Percentiles rank a stretch among this genome's conserved stretches.
These are phyloP conservation scores for Stomatorhinus walkeri DNA, from an alignment of 2,797 vertebrate species.

Conservation along the genomic window DNA sequence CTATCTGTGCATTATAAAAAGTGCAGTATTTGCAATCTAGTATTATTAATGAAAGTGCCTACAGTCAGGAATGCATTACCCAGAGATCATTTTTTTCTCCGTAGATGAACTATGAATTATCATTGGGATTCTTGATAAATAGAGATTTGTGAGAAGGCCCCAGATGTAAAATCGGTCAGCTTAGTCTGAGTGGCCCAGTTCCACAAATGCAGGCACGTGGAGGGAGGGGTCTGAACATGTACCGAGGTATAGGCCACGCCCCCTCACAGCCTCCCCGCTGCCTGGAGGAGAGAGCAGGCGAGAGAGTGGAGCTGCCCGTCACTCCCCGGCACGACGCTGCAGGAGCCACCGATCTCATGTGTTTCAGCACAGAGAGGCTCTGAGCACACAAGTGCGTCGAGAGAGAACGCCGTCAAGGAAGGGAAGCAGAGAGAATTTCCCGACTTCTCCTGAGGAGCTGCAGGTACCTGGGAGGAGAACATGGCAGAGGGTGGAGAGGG, in stretches of 20 bases:
- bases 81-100: not conserved
- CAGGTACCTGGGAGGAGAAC: conserved; percentile 26
- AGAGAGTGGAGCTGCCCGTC: conserved; percentile 36
- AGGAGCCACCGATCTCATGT: conserved; percentile 34
- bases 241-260: not conserved
- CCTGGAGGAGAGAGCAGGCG: conserved; percentile 24
- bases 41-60: not conserved
- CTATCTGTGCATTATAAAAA: not conserved
- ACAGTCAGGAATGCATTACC: not conserved
- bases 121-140: not conserved
- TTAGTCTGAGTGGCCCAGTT: conserved; percentile 9
- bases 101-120: not conserved
- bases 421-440: not conserved
- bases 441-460: not conserved
- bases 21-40: not conserved
- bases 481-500: conserved; percentile 85
- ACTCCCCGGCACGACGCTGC: conserved; percentile 28
- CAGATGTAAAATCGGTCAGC: not conserved
- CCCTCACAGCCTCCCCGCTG: not conserved
- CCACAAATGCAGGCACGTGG: not conserved
- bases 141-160: not conserved
- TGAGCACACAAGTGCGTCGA: conserved; percentile 14
- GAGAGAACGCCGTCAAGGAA: conserved; percentile 19
- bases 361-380: conserved; percentile 26
- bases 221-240: not conserved